Percentiles rank a stretch among this genome's conserved stretches.
phyloP scores from a whole-genome alignment of 2,888 invertebrate genomes.

The Agrotis ipsilon region DNA sequence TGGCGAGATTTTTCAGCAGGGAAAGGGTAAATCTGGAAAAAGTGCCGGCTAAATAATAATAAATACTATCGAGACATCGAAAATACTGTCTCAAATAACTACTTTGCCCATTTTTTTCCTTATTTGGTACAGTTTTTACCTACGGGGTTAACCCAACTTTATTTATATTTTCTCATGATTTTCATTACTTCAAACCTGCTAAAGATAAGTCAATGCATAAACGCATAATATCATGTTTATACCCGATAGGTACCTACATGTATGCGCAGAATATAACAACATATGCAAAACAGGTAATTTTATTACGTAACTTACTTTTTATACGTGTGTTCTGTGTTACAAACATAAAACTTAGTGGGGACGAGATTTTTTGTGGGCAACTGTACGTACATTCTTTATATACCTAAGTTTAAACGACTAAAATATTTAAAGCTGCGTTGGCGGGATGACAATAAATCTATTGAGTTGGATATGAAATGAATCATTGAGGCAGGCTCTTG shows the following conservation, averaged over 20 bases:
- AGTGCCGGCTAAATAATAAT: too few relatives aligned
- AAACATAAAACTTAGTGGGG: constrained; percentile 13
- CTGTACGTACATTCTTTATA: constrained; percentile 4
- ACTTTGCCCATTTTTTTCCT: too few relatives aligned
- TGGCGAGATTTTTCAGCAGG: neutral
- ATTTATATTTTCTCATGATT: too few relatives aligned
- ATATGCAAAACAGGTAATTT: constrained; percentile 5
- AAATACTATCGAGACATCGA: too few relatives aligned
- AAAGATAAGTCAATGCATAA: constrained; percentile 17
- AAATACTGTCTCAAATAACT: too few relatives aligned
- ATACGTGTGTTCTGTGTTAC: neutral
- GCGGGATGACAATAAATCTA: constrained; percentile 16
- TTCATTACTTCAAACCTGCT: too few relatives aligned
- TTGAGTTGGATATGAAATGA: neutral
- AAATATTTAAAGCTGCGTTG: constrained; percentile 9
- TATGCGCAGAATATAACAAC: neutral
- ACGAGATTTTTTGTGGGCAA: constrained; percentile 2
- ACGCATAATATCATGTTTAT: too few relatives aligned
- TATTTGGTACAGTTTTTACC: too few relatives aligned
- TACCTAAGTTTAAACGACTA: constrained; percentile 3
- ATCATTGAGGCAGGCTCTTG: constrained; percentile 3
- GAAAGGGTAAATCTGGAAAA: neutral
- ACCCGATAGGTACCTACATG: neutral
- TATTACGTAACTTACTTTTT: neutral
- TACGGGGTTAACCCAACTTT: too few relatives aligned